Evolutionary conservation across 1,140 invertebrate species (phyloP).

Genomic region (Platyscapa corneri): DNA sequence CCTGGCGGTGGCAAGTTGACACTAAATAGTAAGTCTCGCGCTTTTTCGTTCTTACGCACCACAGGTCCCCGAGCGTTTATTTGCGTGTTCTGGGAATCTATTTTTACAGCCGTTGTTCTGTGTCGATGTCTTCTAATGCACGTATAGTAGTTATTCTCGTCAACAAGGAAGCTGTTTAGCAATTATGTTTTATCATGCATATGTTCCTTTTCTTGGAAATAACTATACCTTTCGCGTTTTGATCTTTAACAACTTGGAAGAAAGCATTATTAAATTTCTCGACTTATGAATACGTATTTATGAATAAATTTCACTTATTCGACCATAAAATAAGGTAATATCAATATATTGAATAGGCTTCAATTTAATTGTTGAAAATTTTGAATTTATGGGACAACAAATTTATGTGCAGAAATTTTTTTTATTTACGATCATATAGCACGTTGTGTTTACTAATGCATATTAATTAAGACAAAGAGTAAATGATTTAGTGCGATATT

Average conservation of each 20-base stretch:
- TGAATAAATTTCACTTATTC: not conserved
- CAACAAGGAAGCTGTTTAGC: constrained; percentile 12
- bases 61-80: not conserved
- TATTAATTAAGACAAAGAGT: no score
- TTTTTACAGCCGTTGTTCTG: not conserved
- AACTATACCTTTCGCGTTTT: not conserved
- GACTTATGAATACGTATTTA: not conserved
- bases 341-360: not conserved
- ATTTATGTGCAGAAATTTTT: no score
- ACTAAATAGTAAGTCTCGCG: not conserved
- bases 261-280: not conserved
- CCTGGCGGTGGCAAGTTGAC: not conserved
- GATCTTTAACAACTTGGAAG: not conserved
- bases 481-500: no score
- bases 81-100: not conserved
- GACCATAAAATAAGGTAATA: not conserved
- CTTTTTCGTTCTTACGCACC: no score
- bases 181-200: constrained; percentile 22
- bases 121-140: constrained; percentile 11
- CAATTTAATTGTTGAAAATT: not conserved
- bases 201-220: not conserved
- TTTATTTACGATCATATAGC: no score
- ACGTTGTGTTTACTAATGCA: no score
- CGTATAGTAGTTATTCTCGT: constrained; percentile 9
- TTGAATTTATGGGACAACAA: no score